Evolutionary conservation across 2,888 invertebrate species (phyloP), one percentile per base, ranked within the genome.

Genomic region (Adineta ricciae): DNA sequence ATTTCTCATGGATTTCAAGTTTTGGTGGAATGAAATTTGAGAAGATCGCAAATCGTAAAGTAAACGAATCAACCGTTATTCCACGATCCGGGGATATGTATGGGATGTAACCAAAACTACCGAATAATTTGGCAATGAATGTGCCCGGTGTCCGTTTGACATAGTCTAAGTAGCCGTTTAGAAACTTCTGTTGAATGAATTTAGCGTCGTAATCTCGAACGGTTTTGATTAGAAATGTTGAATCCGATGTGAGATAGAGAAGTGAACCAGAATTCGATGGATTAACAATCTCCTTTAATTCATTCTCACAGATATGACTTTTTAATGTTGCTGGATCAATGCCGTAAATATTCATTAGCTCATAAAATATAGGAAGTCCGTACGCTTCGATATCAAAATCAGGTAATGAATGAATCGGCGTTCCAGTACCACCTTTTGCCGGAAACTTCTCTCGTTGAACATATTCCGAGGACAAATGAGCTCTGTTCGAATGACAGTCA

Each of bases 21-120:
- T 93, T 93, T 38, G 97, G 96, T 52, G 99, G 99, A 90, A 99
- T 93, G 88, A 99, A 93, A 92, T 99, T 99, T 93, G 99, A 99
- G 99, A 99, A 99, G 87, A 97, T 96, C 87, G 95, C 94, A 90
- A 99, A 93, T 87, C 99, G 94, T 89, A 99, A 41, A n/a, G 78
- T 78, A 78, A 78, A 78, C 14, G 78, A 41, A 41, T 78, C 78
- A 14, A 78, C 41, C 11, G 78, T n/a, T 38, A 78, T 38, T 11
- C 24, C n/a, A 24, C 24, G 38, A 9, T 41, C 24, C n/a, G 38
- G 24, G 2, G 38, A n/a, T 38, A 78, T 11, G 41, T 78, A 41
- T 7, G 78, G 78, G 38, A 78, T 78, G 41, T 78, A 78, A 41
- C 78, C 78, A 78, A 41, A 78, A 38, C 38, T 24, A n/a, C 78